Evolutionary conservation across 2,113 vertebrate genomes (phyloP).

Genomic region (Garra rufa): DNA sequence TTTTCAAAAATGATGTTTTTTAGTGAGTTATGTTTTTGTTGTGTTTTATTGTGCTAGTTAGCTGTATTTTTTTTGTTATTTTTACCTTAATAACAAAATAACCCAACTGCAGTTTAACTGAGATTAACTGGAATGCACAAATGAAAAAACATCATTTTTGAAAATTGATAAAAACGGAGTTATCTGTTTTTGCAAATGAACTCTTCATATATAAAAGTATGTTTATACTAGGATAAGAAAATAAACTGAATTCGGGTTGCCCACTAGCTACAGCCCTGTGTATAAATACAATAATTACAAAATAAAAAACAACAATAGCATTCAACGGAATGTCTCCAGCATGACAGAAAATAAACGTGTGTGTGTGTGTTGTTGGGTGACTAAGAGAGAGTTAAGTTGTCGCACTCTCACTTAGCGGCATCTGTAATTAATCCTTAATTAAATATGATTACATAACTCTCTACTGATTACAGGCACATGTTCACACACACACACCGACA

Average conservation of each 20-base stretch:
- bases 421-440: constrained; percentile 59
- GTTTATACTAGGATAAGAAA: background rate
- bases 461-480: constrained; percentile 50
- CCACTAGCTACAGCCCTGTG: background rate
- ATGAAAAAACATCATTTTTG: too few relatives aligned
- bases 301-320: too few relatives aligned
- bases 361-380: constrained; percentile 1
- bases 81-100: too few relatives aligned
- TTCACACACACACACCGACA: constrained; percentile 9
- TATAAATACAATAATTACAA: background rate
- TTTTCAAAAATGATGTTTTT: too few relatives aligned
- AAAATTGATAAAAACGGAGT: too few relatives aligned
- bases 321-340: background rate
- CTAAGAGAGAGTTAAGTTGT: constrained; percentile 47
- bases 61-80: too few relatives aligned
- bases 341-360: background rate
- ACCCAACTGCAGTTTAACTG: too few relatives aligned
- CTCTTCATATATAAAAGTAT: background rate
- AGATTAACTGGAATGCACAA: too few relatives aligned
- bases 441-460: constrained; percentile 62
- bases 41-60: too few relatives aligned
- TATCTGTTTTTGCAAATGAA: too few relatives aligned
- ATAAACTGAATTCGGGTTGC: background rate
- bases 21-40: too few relatives aligned
- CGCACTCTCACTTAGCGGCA: constrained; percentile 50